A percentile compares a stretch with the other conserved stretches of the same genome.
These are phyloP conservation scores for Brachypalpus laphriformis DNA, from an alignment of 2,888 invertebrate genomes.

Conservation along the genomic window DNA sequence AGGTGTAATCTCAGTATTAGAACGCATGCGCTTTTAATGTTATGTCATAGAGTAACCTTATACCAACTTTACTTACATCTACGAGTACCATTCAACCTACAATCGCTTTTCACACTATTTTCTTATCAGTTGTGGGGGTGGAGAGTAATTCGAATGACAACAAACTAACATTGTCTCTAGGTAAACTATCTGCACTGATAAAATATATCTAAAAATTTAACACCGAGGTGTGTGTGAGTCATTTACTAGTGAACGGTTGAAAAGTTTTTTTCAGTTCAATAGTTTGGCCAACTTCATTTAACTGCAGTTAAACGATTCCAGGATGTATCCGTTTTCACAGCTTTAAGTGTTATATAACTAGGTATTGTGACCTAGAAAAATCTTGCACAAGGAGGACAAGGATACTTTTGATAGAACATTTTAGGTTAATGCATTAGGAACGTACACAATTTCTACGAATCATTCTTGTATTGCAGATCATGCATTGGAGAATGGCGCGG, in stretches of 20 bases:
- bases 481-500: no score
- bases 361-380: neutral
- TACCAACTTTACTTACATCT: neutral
- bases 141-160: slow-evolving; percentile 1
- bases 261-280: neutral
- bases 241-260: neutral
- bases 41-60: neutral
- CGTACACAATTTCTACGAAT: neutral
- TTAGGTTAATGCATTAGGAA: neutral
- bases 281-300: neutral
- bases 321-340: neutral
- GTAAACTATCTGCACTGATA: neutral
- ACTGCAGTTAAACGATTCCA: neutral
- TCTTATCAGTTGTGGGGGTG: neutral
- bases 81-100: neutral
- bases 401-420: neutral
- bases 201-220: neutral
- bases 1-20: neutral
- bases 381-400: neutral
- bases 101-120: neutral
- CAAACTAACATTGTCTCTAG: neutral
- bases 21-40: neutral
- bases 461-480: neutral
- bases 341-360: neutral
- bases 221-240: neutral